phyloP scores from a whole-genome alignment of 2,113 vertebrate genomes.

The Stegostoma tigrinum region DNA sequence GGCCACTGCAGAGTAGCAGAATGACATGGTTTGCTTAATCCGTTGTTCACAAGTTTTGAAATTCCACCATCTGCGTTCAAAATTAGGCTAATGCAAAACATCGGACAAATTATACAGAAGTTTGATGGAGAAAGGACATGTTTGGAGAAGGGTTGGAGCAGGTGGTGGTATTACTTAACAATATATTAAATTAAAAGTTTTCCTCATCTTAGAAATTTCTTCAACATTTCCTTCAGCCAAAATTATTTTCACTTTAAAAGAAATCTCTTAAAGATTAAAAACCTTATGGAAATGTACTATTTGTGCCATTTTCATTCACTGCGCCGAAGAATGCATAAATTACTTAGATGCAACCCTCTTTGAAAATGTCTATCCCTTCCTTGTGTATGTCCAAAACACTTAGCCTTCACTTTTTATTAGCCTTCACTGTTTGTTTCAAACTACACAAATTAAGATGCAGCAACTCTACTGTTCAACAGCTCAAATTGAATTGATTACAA shows the following conservation, averaged over 20 bases:
- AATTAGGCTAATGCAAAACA: background rate
- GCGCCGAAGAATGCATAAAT: conserved; percentile 36
- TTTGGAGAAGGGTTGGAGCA: background rate
- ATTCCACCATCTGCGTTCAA: background rate
- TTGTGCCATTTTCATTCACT: conserved; percentile 28
- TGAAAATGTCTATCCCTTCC: conserved; percentile 3
- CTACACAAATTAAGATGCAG: background rate
- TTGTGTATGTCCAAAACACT: background rate
- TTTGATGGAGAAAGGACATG: background rate
- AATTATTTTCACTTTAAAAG: conserved; percentile 23
- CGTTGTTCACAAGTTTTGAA: too few relatives aligned
- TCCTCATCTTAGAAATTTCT: background rate
- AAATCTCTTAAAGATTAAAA: conserved; percentile 22
- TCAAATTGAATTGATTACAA: conserved; percentile 24
- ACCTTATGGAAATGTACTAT: conserved; percentile 22
- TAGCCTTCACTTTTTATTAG: background rate
- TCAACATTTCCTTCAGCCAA: background rate
- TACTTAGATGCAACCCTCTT: conserved; percentile 18
- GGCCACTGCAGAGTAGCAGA: too few relatives aligned
- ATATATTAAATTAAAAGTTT: background rate
- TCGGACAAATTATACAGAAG: too few relatives aligned
- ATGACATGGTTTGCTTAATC: too few relatives aligned
- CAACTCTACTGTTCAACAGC: background rate
- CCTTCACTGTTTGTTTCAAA: conserved; percentile 2
- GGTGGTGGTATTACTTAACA: background rate